These are phyloP conservation scores for Pristionchus maxplancki DNA, from an alignment of 2,888 invertebrate species.

Conservation along the genomic window DNA sequence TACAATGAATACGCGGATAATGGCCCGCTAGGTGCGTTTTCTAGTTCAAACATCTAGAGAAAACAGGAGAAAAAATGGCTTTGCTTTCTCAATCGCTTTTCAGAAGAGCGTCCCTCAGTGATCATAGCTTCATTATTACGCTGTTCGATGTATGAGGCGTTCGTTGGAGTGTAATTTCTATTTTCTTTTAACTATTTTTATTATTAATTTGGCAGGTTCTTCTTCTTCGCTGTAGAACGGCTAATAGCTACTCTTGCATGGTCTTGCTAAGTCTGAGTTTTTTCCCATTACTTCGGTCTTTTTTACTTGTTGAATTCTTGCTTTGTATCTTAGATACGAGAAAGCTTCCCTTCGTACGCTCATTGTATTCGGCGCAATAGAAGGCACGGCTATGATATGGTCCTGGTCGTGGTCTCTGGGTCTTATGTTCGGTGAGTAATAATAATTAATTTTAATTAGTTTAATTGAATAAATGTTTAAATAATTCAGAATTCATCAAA, in stretches of 20 bases:
- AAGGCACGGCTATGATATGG: not conserved
- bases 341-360: not conserved
- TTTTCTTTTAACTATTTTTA: not conserved
- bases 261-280: not conserved
- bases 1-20: not conserved
- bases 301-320: too few relatives aligned
- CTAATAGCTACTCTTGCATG: not conserved
- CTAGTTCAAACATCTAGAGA: too few relatives aligned
- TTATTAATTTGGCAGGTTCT: too few relatives aligned
- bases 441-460: not conserved
- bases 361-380: not conserved
- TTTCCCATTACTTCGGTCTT: too few relatives aligned
- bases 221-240: not conserved
- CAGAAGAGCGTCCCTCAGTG: not conserved
- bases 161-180: not conserved
- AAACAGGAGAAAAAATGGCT: too few relatives aligned
- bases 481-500: constrained; percentile 5
- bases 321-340: not conserved
- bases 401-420: not conserved
- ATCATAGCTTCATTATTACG: not conserved
- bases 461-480: not conserved
- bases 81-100: not conserved
- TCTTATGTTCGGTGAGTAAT: not conserved
- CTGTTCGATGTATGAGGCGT: not conserved
- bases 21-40: not conserved